Conservation (phyloP, 2,888 invertebrate species). For the Drosophila mimetica region DNA sequence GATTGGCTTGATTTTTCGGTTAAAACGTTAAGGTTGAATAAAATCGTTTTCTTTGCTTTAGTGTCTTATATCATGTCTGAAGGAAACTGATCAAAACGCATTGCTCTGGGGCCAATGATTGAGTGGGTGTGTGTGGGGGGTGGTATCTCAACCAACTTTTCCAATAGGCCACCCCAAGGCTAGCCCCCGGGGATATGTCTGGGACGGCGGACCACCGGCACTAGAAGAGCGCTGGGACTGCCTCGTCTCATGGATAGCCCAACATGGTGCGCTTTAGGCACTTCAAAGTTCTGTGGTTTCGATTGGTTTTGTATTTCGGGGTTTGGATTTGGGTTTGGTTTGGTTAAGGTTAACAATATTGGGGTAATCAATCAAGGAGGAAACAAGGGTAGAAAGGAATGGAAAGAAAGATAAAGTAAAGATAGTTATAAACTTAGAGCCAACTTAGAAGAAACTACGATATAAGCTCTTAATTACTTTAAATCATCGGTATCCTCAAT, state of each 20-base stretch:
- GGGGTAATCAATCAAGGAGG: constrained; percentile 49
- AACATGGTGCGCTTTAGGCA: constrained; percentile 82
- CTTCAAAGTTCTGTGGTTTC: constrained; percentile 80
- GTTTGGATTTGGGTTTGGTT: no score
- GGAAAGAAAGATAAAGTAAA: constrained; percentile 66
- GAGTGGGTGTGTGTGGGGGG: constrained; percentile 22
- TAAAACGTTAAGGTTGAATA: constrained; percentile 44
- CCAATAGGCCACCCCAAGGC: constrained; percentile 60
- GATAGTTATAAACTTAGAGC: constrained; percentile 81
- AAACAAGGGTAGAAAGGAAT: constrained; percentile 72
- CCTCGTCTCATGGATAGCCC: constrained; percentile 80
- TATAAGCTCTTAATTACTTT: constrained; percentile 85
- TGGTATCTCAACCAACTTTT: constrained; percentile 72
- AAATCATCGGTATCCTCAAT: constrained; percentile 85
- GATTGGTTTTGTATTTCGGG: constrained; percentile 30
- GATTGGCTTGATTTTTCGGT: constrained; percentile 16
- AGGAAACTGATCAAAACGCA: constrained; percentile 68
- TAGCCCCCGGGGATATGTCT: constrained; percentile 26
- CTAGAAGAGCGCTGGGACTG: constrained; percentile 72
- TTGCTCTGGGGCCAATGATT: constrained; percentile 44
- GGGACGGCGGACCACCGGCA: constrained; percentile 44
- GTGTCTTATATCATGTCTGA: constrained; percentile 79
- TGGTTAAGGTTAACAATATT: constrained; percentile 35
- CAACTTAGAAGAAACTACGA: constrained; percentile 85
- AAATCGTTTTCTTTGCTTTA: constrained; percentile 54